Evolutionary conservation across 2,888 invertebrate species (phyloP), one percentile per base, ranked within the genome.

Genomic region (Atethmia centrago): DNA sequence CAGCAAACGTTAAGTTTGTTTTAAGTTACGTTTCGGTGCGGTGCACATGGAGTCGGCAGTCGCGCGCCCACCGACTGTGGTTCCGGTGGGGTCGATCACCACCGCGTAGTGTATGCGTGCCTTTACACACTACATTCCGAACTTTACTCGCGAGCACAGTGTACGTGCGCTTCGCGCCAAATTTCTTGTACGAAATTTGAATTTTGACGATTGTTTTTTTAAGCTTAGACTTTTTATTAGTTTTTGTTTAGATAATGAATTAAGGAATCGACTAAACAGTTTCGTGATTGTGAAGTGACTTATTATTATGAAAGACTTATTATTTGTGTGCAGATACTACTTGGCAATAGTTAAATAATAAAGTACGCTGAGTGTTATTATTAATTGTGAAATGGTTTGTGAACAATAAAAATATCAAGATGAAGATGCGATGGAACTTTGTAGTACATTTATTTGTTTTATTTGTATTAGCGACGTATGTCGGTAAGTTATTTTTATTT

Each of bases 31-130:
- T 95, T 94, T 94, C 96, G 96, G 96, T 95, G 94, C 92, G 90
- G 91, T 96, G 95, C 95, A 96, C 95, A 95, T 91, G 93, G 91
- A 92, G 91, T 93, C 93, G 95, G 90, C 93, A 95, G 95, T 94
- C 95, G 94, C 93, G 92, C 93, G 93, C 90, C 94, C 94, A 95
- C 94, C 93, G 94, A 96, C 90, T 96, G 96, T 96, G 95, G 95
- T 96, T 96, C 96, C 96, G 96, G 96, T 96, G 93, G 96, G 96
- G 96, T 95, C 96, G 95, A 95, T 96, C 95, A 95, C 95, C 93
- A 93, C 85, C 82, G 88, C 84, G 85, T 79, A 83, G 93, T 93
- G 93, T 93, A 90, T 90, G 89, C 93, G 88, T 87, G 87, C 92
- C 94, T 93, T 94, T 92, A 94, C 92, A 84, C 85, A 89, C 88